Base-by-base conservation (phyloP, 2,888 invertebrate species). In the Hoplodrina blanda region DNA sequence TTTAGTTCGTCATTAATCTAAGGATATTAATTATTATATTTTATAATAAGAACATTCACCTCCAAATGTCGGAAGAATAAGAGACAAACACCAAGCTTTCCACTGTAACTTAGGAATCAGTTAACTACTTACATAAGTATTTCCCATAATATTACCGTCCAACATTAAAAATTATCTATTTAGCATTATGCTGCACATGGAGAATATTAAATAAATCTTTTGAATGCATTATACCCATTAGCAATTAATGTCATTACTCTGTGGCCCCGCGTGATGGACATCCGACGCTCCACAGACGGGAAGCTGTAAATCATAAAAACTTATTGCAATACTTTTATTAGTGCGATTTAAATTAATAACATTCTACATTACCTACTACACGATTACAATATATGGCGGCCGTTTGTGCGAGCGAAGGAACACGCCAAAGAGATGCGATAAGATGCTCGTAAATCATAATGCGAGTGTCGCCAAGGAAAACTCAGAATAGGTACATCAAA, bases 271-370 rank as follows among this genome's bases (percentile, higher is more conserved):
- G 33, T 80, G 80, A 80, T 80, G 55, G 62, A 80, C 52, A 49
- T 20, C 41, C 44, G 41, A 46, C 54, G 50, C 46, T 70, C 11
- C 19, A 46, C 25, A 52, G 49, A 65, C 55, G 25, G 78, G 80
- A 73, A 70, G 62, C 62, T 54, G 64, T 81, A 60, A 54, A 74
- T 81, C 78, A 67, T 77, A 60, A 50, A n/a, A 68, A 77, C 53
- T 73, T 50, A 70, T 66, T 46, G 65, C 20, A 54, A 68, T 62
- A 63, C 49, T 62, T 80, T 53, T 80, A 69, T 75, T 53, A 49
- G 20, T 41, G 60, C 65, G 52, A 69, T 77, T 78, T 67, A 69
- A 81, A 59, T 79, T 72, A 66, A 76, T 78, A 64, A 55, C 33
- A 59, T 44, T 63, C 4, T 55, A 13, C 5, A 10, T 52, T 41